Evolutionary conservation across 2,888 invertebrate genomes (phyloP), one percentile per base, ranked within the genome.

Genomic region (Pelosia muscerda): DNA sequence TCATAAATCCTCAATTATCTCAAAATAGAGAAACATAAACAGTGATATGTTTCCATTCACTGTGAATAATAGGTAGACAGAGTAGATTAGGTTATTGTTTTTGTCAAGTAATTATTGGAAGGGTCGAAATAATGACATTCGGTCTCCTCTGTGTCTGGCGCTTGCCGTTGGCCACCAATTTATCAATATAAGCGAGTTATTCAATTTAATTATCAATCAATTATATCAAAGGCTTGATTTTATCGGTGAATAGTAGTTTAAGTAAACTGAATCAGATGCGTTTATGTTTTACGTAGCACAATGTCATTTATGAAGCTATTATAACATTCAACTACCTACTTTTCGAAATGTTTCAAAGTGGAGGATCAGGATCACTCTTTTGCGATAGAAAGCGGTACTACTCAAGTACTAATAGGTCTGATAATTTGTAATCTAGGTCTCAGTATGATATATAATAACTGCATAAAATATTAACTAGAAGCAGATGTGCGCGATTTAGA

Each of bases 11-110:
- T 42, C 42, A 49, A 53, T 38, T 28, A 57, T 38, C 26, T 55
- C 22, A 25, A 62, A 59, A 63, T 59, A 38, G 22, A 54, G 38
- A 59, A 54, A 34, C 28, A 63, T n/a, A 59, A 56, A 63, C 55
- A 55, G 55, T 25, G 49, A 49, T 49, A 49, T 49, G 9, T n/a
- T 49, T 55, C 15, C 25, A 25, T 25, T 55, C 15, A 25, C 26
- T 25, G 25, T 25, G 5, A 55, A 25, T 25, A 15, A 11, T 25
- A 55, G 1, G 25, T 55, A 55, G 19, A 15, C n/a, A n/a, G n/a
- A n/a, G n/a, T 55, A 55, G 23, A 25, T 15, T 25, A 23, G 11
- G 10, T 26, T 26, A 23, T 23, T 23, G 25, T 55, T 25, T 22
- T 13, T 23, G 25, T 55, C 23, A 10, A 15, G 23, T 25, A 13